Base-by-base conservation (phyloP, 2,797 vertebrate genomes). In the Podarcis siculus region DNA sequence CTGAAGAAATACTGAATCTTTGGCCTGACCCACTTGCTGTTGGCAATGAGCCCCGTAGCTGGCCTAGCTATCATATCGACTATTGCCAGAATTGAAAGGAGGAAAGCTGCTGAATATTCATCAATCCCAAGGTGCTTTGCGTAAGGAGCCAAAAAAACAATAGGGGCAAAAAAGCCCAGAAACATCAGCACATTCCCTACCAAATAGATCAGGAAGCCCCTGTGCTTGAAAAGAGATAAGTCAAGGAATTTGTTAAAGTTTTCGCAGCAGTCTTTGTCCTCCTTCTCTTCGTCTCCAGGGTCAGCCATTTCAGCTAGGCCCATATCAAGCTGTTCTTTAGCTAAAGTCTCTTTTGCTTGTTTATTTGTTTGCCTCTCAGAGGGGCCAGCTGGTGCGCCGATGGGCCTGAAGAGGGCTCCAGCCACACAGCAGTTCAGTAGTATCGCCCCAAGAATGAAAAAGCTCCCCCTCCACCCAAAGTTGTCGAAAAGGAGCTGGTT, bases 201-300 rank as follows among this genome's bases (percentile, higher is more conserved):
- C 85, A 98, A 95, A 95, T 98, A 98, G 93, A 98, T 97, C 83
- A 98, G 66, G 87, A 98, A 98, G 4, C 97, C 97, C 85, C 97
- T 93, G 72, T 98, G 96, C 85, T 96, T 98, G 87, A 98, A 98
- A 79, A 98, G 97, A 49, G 97, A 96, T 55, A 98, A 92, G 91
- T 98, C 97, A 0, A 98, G 88, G 87, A 97, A 96, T 42, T 89
- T 96, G 61, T 95, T 96, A 3, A 95, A 37, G 17, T 94, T 97
- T 58, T 93, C 93, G 91, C 93, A 73, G 39, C 95, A 97, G n/a
- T 91, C 87, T 80, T 77, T 92, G 73, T 82, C 95, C 64, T 45
- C 89, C 79, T 93, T 90, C 1, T 93, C 86, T 77, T 92, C 10
- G 0, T 71, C 69, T 5, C n/a, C 61, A 9, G 93, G 35, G 83